These are phyloP conservation scores for Frieseomelitta varia DNA, from an alignment of 1,140 invertebrate genomes.

Conservation along the genomic window DNA sequence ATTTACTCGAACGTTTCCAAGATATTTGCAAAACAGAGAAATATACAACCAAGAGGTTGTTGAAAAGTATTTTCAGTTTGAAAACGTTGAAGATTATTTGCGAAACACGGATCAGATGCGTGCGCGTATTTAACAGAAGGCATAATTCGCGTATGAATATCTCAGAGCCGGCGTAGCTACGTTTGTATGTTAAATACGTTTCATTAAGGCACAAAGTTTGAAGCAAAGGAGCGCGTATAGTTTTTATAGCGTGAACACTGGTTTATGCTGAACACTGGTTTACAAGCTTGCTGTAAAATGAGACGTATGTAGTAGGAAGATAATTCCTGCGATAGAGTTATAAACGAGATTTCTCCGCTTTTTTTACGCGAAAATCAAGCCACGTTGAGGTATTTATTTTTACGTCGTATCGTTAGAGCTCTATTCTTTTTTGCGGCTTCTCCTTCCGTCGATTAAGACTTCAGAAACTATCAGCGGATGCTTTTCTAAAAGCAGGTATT, in stretches of 20 bases:
- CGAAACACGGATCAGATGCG: not conserved
- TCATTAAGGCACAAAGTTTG: conserved; percentile 21
- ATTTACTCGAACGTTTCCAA: not conserved
- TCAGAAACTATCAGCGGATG: too few species aligned
- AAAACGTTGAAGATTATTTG: not conserved
- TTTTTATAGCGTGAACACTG: not conserved
- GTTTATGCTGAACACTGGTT: not conserved
- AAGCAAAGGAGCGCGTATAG: not conserved
- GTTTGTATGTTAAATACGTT: not conserved
- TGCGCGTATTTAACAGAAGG: not conserved
- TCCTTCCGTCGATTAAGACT: not conserved
- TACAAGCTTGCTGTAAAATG: not conserved
- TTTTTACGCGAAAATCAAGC: not conserved
- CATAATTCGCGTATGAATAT: not conserved
- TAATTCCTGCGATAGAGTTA: conserved; percentile 15
- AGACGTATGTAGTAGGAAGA: not conserved
- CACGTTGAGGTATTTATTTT: not conserved
- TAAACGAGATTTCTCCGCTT: not conserved
- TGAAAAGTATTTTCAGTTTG: not conserved
- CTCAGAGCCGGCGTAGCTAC: not conserved
- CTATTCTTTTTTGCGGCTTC: not conserved
- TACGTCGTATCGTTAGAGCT: not conserved
- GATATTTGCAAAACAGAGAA: not conserved
- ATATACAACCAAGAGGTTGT: not conserved
- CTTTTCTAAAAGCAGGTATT: not conserved